Base-by-base conservation (phyloP, 2,113 vertebrate genomes). In the Pantherophis guttatus region DNA sequence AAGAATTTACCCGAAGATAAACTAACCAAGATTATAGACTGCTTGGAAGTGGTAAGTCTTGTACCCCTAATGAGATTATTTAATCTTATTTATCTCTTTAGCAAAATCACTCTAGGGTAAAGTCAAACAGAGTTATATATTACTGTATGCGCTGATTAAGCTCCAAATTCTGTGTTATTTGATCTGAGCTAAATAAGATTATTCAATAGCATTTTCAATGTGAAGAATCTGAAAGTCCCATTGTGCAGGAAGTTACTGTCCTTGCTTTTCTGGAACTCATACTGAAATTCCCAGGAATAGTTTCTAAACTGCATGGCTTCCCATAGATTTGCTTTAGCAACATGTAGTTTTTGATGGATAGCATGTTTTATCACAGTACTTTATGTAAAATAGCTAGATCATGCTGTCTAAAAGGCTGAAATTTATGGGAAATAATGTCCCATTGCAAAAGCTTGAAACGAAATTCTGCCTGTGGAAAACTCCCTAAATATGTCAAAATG, bases 1-100 rank as follows among this genome's bases (percentile, higher is more conserved):
- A 98, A 97, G 95, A 98, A 98, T 93, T 97, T 99, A 95, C 98
- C 99, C 48, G 98, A 99, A 95, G 98, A 99, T 95, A 99, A 99
- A 93, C 96, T 99, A 94, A 98, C 98, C 93, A 99, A 98, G 97
- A 98, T 99, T 91, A 98, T 98, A 58, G 99, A 99, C 97, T 99
- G 98, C 96, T 97, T 99, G 91, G 98, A 99, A 98, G 97, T 99
- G 97, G 99, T 99, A 97, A 98, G 98, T 97, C 23, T 15, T 3
- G 26, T 8, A 24, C 24, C 26, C 85, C 44, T 33, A 81, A 52
- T 52, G 29, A 87, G 21, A 21, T 87, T 29, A 7, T 62, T 90
- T 52, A 52, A 44, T 50, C 29, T 21, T 39, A 23, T 53, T 86
- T 50, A 90, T 85, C 50, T 7, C 7, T 53, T 89, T 8, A 62